Base-by-base conservation (phyloP, 2,888 invertebrate genomes). In the Caenorhabditis sinica region DNA sequence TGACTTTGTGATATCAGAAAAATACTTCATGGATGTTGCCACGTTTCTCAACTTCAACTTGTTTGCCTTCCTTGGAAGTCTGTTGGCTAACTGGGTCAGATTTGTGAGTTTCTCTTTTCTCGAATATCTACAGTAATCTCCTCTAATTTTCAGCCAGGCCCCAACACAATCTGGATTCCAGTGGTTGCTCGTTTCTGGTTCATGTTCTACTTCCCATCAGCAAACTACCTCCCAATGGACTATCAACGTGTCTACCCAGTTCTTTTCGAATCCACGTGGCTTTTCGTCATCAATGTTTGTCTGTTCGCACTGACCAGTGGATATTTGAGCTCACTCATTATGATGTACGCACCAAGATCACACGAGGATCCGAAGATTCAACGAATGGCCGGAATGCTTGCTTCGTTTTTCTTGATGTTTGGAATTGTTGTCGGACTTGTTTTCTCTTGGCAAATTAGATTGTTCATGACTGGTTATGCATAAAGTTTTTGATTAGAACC, bases 21-120 rank as follows among this genome's bases (percentile, higher is more conserved):
- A 74, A 8, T 79, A 82, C 51, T 86, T 80, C 36, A 77, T 71
- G 65, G 73, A 75, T 66, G 60, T 98, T 25, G 96, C 96, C 45
- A 97, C 97, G 93, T 99, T 96, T 93, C 94, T 99, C 76, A 96
- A 96, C 8, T 99, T 99, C 94, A 99, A 98, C 93, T 91, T 96
- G 0, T 96, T 95, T 85, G 98, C 98, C 3, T 96, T 97, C 95
- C 90, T 98, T 28, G 99, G 99, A 20, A 97, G 96, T 93, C 94
- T 96, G 86, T 93, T 96, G 0, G 96, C 98, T 0, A 96, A 83
- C 20, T 80, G 73, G 45, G 66, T 82, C n/a, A 68, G 82, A 60
- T 73, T 74, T 25, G 85, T 85, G 56, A 81, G 81, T 65, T 36
- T 53, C 8, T 1, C 30, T 2, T 43, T 23, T 23, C 40, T 56